Evolutionary conservation across 2,888 invertebrate genomes (phyloP).

Genomic region (Epiblema foenella): DNA sequence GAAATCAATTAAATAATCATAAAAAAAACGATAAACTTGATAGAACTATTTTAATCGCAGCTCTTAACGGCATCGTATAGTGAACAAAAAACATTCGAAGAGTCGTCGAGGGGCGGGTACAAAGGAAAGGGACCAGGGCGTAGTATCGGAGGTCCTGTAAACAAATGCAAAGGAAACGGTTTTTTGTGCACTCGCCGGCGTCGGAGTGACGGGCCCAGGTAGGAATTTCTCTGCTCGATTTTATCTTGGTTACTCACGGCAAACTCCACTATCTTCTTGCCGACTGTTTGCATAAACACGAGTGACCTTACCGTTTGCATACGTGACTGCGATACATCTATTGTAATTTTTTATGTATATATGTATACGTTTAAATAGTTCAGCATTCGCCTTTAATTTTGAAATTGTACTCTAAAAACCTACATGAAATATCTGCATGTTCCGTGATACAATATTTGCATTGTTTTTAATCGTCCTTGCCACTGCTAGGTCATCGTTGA

Average conservation of each 20-base stretch:
- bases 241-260: constrained; percentile 72
- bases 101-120: constrained; percentile 60
- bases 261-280: constrained; percentile 73
- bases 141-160: constrained; percentile 82
- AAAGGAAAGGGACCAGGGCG: constrained; percentile 73
- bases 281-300: constrained; percentile 78
- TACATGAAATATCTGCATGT: not conserved
- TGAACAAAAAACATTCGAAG: constrained; percentile 75
- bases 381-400: constrained; percentile 7
- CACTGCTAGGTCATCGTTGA: constrained; percentile 21
- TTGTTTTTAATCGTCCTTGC: constrained; percentile 26
- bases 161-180: constrained; percentile 79
- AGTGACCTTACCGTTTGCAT: constrained; percentile 64
- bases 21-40: constrained; percentile 16
- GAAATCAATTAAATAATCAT: not conserved
- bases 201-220: constrained; percentile 69
- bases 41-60: constrained; percentile 29
- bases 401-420: not conserved
- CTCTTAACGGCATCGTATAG: constrained; percentile 52
- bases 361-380: constrained; percentile 50
- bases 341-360: constrained; percentile 42
- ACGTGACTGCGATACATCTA: constrained; percentile 66
- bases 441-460: constrained; percentile 9
- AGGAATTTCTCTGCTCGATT: constrained; percentile 61
- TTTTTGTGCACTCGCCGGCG: constrained; percentile 71